A percentile compares a stretch with the other conserved stretches of the same genome.
These are phyloP conservation scores for Matsumurasca onukii DNA, from an alignment of 1,140 invertebrate genomes.

Conservation along the genomic window DNA sequence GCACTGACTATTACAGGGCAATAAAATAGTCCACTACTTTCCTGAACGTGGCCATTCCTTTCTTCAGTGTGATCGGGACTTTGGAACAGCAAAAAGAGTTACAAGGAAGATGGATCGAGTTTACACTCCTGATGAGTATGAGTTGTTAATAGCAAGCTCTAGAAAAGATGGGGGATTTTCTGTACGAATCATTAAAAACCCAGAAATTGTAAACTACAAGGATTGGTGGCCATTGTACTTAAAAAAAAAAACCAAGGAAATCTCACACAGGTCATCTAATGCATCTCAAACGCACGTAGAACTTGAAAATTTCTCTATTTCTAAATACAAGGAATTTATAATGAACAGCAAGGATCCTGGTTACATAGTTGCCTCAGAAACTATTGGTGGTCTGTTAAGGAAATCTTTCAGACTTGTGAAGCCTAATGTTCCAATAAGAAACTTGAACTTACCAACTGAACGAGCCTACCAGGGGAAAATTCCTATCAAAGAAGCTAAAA, in stretches of 20 bases:
- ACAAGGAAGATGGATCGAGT: constrained; percentile 12
- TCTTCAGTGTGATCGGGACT: constrained; percentile 43
- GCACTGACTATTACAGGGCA: constrained; percentile 16
- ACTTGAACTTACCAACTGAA: too few species aligned
- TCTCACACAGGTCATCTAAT: background rate
- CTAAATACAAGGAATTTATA: background rate
- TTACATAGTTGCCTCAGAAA: background rate
- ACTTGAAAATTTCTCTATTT: background rate
- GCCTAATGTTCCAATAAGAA: too few species aligned
- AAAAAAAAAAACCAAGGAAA: constrained; percentile 29
- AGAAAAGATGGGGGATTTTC: background rate
- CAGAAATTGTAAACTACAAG: constrained; percentile 31
- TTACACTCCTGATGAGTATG: constrained; percentile 25
- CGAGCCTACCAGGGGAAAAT: too few species aligned
- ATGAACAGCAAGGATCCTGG: background rate
- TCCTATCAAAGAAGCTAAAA: too few species aligned
- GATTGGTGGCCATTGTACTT: constrained; percentile 33
- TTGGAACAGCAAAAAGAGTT: constrained; percentile 31
- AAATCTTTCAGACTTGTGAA: too few species aligned
- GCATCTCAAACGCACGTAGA: too few species aligned
- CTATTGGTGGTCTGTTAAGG: constrained; percentile 4
- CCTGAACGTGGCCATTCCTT: constrained; percentile 41
- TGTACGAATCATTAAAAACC: background rate
- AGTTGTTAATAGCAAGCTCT: background rate
- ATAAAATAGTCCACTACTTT: constrained; percentile 38